Conservation (phyloP, 2,797 vertebrate genomes). For the Typhlichthys eigenmanni region DNA sequence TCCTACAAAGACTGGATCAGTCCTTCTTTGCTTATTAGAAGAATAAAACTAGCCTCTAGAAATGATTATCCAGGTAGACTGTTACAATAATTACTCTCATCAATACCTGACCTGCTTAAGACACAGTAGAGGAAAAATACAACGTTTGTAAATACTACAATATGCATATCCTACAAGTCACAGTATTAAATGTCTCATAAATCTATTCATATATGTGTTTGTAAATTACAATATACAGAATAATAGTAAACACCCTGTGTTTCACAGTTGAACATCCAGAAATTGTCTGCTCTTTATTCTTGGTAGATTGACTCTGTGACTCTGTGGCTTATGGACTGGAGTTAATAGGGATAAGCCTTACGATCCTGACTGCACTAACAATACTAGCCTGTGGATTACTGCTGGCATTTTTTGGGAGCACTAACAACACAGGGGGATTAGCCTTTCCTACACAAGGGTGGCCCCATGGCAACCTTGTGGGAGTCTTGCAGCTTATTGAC, state of each 20-base stretch:
- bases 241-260: neutral
- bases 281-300: slow-evolving; percentile 46
- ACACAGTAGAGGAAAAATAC: too few species aligned
- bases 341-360: slow-evolving; percentile 60
- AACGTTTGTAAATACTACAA: too few species aligned
- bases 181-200: too few species aligned
- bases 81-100: too few species aligned
- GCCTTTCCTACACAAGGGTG: slow-evolving; percentile 30
- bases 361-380: slow-evolving; percentile 65
- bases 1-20: too few species aligned
- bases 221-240: neutral
- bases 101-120: too few species aligned
- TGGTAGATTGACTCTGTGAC: slow-evolving; percentile 43
- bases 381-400: slow-evolving; percentile 59
- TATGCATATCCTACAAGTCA: too few species aligned
- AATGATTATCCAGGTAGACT: too few species aligned
- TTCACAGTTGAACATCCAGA: slow-evolving; percentile 23
- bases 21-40: too few species aligned
- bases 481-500: slow-evolving; percentile 33
- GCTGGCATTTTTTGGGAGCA: slow-evolving; percentile 52
- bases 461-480: slow-evolving; percentile 18
- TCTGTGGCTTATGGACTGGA: slow-evolving; percentile 43
- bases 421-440: slow-evolving; percentile 64
- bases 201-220: too few species aligned
- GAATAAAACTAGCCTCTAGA: too few species aligned